phyloP scores from a whole-genome alignment of 2,888 invertebrate genomes.

The Drosophila macrothrix region DNA sequence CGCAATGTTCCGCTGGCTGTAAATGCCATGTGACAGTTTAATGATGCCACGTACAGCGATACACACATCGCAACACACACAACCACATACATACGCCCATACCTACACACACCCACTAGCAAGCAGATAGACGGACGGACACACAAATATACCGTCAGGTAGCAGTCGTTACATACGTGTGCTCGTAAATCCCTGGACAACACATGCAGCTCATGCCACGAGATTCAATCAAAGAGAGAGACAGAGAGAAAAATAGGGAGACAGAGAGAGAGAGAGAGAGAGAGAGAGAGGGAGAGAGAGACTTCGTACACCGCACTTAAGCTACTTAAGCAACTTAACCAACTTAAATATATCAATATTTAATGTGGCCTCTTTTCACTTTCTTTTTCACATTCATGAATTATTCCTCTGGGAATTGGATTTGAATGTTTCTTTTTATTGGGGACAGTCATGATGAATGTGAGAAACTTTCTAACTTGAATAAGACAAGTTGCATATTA shows the following conservation, averaged over 20 bases:
- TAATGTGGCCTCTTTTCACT: constrained; percentile 33
- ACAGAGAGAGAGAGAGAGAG: neutral
- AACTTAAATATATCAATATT: constrained; percentile 62
- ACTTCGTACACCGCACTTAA: constrained; percentile 40
- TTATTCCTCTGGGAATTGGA: constrained; percentile 28
- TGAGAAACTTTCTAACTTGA: constrained; percentile 21
- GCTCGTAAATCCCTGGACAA: constrained; percentile 45
- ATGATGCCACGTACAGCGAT: constrained; percentile 50
- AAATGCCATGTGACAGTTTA: constrained; percentile 54
- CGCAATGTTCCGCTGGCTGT: constrained; percentile 17
- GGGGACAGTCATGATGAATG: neutral
- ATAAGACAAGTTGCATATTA: constrained; percentile 9
- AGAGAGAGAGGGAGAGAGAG: neutral
- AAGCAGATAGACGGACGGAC: constrained; percentile 1
- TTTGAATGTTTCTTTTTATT: constrained; percentile 16
- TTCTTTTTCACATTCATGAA: constrained; percentile 20
- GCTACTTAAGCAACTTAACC: constrained; percentile 55
- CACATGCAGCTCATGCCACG: constrained; percentile 13
- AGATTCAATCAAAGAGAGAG: constrained; percentile 43
- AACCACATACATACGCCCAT: neutral
- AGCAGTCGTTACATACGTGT: constrained; percentile 23
- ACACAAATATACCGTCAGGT: constrained; percentile 17
- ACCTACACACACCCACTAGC: neutral
- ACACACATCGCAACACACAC: neutral
- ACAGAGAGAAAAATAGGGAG: neutral